These are phyloP conservation scores for Octodonta nipae DNA, from an alignment of 2,888 invertebrate genomes.

Conservation along the genomic window DNA sequence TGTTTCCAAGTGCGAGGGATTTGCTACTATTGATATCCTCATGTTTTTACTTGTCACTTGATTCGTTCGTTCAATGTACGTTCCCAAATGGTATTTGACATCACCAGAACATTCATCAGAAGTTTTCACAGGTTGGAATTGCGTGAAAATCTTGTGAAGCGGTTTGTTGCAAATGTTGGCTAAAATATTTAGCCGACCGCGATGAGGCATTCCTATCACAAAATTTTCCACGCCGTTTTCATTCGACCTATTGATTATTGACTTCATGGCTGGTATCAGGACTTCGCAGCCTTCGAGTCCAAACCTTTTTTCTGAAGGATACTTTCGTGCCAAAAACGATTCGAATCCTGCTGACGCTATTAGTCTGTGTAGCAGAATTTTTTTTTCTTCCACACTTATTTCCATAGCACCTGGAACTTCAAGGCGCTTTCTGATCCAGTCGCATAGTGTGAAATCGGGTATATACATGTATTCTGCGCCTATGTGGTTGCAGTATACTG, in stretches of 20 bases:
- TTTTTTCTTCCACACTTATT: constrained; percentile 77
- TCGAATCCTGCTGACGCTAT: constrained; percentile 83
- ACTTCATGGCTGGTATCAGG: constrained; percentile 94
- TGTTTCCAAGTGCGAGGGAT: constrained; percentile 86
- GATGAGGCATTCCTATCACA: constrained; percentile 84
- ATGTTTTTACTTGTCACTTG: constrained; percentile 84
- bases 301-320: constrained; percentile 97
- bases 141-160: constrained; percentile 74
- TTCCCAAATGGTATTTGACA: constrained; percentile 83
- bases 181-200: constrained; percentile 76
- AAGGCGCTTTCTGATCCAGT: constrained; percentile 93
- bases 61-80: constrained; percentile 76
- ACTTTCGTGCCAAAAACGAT: constrained; percentile 93
- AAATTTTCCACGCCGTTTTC: constrained; percentile 89
- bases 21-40: constrained; percentile 72
- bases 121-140: constrained; percentile 82
- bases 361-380: constrained; percentile 81
- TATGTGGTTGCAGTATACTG: constrained; percentile 90
- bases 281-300: constrained; percentile 98
- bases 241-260: constrained; percentile 90
- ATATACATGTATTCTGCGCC: constrained; percentile 99
- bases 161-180: constrained; percentile 87
- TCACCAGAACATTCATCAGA: constrained; percentile 82
- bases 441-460: constrained; percentile 92
- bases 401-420: constrained; percentile 83